These are phyloP conservation scores for Hybognathus amarus DNA, from an alignment of 2,797 vertebrate species.

Conservation along the genomic window DNA sequence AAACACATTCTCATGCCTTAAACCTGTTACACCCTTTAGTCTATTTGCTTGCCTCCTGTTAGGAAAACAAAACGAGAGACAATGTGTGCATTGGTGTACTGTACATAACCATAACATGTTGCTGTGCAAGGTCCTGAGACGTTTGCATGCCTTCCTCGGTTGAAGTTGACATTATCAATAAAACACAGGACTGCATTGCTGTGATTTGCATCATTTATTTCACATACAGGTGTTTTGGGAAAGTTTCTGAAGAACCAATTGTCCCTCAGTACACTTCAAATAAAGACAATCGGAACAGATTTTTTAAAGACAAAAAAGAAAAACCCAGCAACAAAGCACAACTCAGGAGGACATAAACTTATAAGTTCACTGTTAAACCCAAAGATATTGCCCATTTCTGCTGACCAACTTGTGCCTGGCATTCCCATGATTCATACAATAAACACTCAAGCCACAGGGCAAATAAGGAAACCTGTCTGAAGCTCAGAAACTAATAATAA, in stretches of 20 bases:
- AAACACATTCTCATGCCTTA: not conserved
- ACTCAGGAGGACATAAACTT: conserved; percentile 50
- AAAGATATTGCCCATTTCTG: conserved; percentile 45
- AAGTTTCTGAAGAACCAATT: conserved; percentile 63
- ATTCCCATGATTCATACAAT: conserved; percentile 36
- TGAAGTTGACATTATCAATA: not conserved
- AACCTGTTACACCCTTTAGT: not conserved
- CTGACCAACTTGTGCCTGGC: conserved; percentile 44
- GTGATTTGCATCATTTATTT: conserved; percentile 74
- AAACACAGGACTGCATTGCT: conserved; percentile 5
- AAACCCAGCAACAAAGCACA: conserved; percentile 62
- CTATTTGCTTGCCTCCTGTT: not conserved
- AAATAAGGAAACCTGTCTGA: conserved; percentile 22
- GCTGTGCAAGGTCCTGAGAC: not conserved
- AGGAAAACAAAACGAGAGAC: not conserved
- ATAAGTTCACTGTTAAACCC: conserved; percentile 54
- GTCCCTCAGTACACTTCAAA: conserved; percentile 66
- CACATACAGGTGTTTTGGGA: conserved; percentile 73
- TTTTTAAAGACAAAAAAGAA: conserved; percentile 59
- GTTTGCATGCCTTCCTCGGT: too few relatives aligned
- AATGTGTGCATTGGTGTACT: too few relatives aligned
- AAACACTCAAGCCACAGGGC: conserved; percentile 53
- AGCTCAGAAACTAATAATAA: conserved; percentile 30
- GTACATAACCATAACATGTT: not conserved
- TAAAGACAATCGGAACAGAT: conserved; percentile 63